phyloP scores from a whole-genome alignment of 2,113 vertebrate species.

The Podarcis cretensis region DNA sequence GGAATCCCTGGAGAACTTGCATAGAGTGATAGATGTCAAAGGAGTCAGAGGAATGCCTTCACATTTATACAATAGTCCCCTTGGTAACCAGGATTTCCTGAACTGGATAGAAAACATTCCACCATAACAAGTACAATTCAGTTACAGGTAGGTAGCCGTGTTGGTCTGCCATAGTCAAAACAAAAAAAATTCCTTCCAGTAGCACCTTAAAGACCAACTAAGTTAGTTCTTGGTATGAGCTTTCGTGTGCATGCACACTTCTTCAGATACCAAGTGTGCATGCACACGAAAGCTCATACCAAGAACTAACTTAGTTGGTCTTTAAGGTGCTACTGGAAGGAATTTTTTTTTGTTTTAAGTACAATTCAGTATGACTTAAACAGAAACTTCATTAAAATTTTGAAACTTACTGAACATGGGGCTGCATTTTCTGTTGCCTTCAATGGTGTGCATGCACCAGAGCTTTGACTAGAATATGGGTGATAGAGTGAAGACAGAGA shows the following conservation, averaged over 20 bases:
- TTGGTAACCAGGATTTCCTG: neutral
- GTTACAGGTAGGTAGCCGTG: no score
- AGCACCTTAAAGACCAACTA: no score
- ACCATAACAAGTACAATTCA: neutral
- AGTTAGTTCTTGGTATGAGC: no score
- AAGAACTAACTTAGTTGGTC: no score
- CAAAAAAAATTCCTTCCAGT: no score
- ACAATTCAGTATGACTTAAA: neutral
- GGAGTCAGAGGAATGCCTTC: neutral
- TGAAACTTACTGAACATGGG: neutral
- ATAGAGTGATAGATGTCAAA: neutral
- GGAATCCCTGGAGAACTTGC: slow-evolving; percentile 13
- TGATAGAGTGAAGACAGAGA: neutral
- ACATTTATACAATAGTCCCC: neutral
- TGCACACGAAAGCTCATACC: no score
- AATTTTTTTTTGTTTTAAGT: no score
- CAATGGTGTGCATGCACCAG: neutral
- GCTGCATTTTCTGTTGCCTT: neutral
- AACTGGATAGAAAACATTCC: neutral
- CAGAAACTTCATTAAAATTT: neutral
- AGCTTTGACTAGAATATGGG: neutral
- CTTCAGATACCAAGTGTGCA: no score
- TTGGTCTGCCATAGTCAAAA: no score
- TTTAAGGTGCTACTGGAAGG: no score
- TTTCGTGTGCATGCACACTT: no score